Base-by-base conservation (phyloP, 1,140 invertebrate genomes). In the Temnothorax longispinosus region DNA sequence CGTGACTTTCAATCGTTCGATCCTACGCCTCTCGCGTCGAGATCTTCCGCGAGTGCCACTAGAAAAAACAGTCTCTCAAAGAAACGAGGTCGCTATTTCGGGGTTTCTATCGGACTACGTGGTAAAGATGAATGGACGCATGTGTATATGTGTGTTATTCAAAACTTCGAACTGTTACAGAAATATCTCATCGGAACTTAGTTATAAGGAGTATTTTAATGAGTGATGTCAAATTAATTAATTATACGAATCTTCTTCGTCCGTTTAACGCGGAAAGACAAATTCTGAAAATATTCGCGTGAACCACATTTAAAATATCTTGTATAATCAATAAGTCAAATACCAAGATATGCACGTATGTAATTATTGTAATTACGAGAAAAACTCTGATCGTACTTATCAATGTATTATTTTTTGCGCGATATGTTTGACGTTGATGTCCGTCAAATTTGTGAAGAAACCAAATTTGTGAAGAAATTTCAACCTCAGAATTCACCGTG, bases 1-100 rank as follows among this genome's bases (percentile, higher is more conserved):
- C 67, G 74, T 65, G 77, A 84, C 72, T 87, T 35, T 82, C 38
- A 47, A 86, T 87, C 75, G 62, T 27, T n/a, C 69, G 80, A 84
- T 84, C 38, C 44, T 38, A 60, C 18, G 6, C 27, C 7, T 62
- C 67, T 82, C 67, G 67, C 78, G 21, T 38, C 18, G 27, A 41
- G 18, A 60, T 58, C n/a, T 15, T 74, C 60, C 32, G 38, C 32
- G 38, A 32, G 35, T 54, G 38, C 54, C 47, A 52, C 52, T 47
- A 41, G 27, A 54, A 44, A 41, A 52, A 18, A 69, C 10, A 1
- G 6, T 7, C 15, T 35, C 47, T 67, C 62, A 54, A 35, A 47
- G 56, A 84, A 84, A 60, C 21, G 54, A 84, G 77, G 35, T 13
- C 27, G 32, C 65, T 54, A 56, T 44, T 81, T 81, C 15, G 21